Evolutionary conservation across 2,113 vertebrate species (phyloP).

Genomic region (Willisornis vidua): DNA sequence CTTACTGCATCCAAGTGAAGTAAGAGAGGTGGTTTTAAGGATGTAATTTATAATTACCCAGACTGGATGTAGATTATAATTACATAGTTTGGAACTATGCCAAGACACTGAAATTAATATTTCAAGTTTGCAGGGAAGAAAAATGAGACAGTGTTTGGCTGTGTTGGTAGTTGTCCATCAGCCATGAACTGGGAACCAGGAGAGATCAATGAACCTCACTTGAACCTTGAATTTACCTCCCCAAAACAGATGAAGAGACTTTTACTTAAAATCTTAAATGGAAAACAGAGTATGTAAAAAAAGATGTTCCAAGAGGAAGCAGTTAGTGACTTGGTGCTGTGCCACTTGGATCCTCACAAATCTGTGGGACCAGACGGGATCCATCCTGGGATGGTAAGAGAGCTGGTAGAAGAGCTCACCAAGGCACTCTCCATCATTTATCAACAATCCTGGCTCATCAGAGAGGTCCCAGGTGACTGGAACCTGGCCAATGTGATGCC

Average conservation of each 20-base stretch:
- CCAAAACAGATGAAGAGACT: background rate
- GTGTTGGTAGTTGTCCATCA: background rate
- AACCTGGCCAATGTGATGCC: too few relatives aligned
- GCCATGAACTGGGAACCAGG: background rate
- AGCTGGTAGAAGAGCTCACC: too few relatives aligned
- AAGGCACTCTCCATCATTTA: too few relatives aligned
- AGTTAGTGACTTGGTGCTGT: too few relatives aligned
- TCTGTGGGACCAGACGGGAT: too few relatives aligned
- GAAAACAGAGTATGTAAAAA: background rate
- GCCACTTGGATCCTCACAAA: too few relatives aligned
- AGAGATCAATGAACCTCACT: background rate
- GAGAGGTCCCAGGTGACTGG: too few relatives aligned
- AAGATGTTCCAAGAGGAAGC: background rate
- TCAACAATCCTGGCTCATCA: too few relatives aligned
- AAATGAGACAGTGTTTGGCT: background rate
- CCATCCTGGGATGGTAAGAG: too few relatives aligned
- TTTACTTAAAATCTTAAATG: background rate
- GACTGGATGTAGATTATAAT: background rate
- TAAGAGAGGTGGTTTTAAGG: background rate
- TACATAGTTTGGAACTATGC: background rate
- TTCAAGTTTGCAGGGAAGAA: background rate
- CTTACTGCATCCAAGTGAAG: background rate
- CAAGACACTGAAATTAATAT: conserved; percentile 2
- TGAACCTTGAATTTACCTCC: background rate
- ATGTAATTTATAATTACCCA: background rate